Conservation (phyloP, 2,797 vertebrate genomes). For the Neostethus bicornis region DNA sequence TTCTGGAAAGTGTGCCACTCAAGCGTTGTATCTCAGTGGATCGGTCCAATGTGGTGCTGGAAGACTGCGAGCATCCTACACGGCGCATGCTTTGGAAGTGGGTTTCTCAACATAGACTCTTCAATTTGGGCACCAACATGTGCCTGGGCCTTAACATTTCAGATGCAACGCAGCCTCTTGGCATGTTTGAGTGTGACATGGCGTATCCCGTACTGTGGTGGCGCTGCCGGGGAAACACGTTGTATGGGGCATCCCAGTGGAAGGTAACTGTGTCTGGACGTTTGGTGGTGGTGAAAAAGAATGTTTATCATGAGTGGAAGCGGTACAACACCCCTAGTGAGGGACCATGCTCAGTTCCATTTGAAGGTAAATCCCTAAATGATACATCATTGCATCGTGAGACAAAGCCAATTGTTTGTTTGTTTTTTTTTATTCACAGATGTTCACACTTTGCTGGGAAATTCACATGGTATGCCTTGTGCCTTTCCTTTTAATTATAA, state of each 20-base stretch:
- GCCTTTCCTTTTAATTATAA: constrained; percentile 92
- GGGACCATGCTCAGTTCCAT: constrained; percentile 86
- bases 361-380: constrained; percentile 82
- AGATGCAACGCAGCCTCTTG: constrained; percentile 74
- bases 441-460: constrained; percentile 87
- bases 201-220: constrained; percentile 80
- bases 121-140: constrained; percentile 84
- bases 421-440: constrained; percentile 73
- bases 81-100: constrained; percentile 92
- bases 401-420: neutral
- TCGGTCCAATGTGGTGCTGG: constrained; percentile 77
- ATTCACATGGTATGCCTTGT: constrained; percentile 87
- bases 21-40: constrained; percentile 82
- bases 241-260: constrained; percentile 82
- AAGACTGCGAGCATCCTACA: constrained; percentile 81
- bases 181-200: constrained; percentile 85
- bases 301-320: constrained; percentile 79
- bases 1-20: constrained; percentile 84
- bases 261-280: constrained; percentile 75
- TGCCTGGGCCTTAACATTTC: constrained; percentile 89
- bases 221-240: constrained; percentile 80
- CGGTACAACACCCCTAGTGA: constrained; percentile 79
- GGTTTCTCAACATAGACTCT: constrained; percentile 89
- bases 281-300: constrained; percentile 79
- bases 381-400: neutral